Conservation (phyloP, 2,888 invertebrate species). For the Clistopyga incitator region DNA sequence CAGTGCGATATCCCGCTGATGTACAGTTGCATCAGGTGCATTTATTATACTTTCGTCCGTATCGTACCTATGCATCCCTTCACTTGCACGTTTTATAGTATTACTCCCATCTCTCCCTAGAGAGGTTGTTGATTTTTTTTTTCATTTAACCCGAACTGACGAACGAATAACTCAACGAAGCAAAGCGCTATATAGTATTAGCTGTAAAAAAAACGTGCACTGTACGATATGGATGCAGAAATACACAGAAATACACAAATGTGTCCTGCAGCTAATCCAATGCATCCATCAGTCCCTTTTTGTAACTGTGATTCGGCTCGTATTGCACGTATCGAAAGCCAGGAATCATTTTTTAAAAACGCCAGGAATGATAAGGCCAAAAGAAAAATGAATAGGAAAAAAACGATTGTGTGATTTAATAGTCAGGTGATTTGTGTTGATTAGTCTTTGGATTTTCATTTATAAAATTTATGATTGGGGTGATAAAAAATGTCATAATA, state of each 20-base stretch:
- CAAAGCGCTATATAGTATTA: conserved; percentile 16
- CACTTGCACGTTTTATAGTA: conserved; percentile 47
- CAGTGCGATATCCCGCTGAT: conserved; percentile 38
- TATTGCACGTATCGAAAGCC: neutral
- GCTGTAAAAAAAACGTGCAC: conserved; percentile 17
- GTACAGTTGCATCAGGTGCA: conserved; percentile 55
- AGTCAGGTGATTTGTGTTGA: neutral
- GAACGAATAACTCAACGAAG: conserved; percentile 42
- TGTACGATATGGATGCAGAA: conserved; percentile 17
- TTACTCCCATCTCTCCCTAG: conserved; percentile 43
- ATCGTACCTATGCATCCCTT: conserved; percentile 2
- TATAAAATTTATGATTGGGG: neutral
- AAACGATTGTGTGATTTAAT: neutral
- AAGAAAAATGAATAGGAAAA: neutral
- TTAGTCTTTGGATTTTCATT: neutral
- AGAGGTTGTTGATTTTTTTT: conserved; percentile 41
- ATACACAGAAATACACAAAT: neutral
- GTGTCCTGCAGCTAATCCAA: neutral
- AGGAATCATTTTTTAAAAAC: neutral
- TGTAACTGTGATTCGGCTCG: neutral
- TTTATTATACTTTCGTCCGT: conserved; percentile 54
- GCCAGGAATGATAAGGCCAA: neutral
- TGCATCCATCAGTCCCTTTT: neutral
- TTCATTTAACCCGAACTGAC: conserved; percentile 23
- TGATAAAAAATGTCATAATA: neutral